Percentiles rank a stretch among this genome's conserved stretches.
Evolutionary conservation across 92 coral and sea anemone genomes (phyloP).

Genomic region (Galaxea fascicularis): DNA sequence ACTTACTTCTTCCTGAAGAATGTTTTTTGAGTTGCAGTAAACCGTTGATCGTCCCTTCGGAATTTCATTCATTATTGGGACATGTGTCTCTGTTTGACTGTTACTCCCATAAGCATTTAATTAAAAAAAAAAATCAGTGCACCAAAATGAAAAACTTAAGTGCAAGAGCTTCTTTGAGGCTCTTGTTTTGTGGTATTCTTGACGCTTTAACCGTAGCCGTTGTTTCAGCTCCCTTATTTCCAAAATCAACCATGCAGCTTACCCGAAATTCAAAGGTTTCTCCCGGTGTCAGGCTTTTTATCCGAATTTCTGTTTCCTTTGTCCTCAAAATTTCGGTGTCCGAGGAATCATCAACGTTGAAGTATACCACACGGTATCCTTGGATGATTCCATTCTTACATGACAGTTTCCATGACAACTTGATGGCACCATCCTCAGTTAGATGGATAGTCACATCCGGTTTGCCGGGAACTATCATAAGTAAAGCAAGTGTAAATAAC

Average conservation of each 20-base stretch:
- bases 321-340: constrained; percentile 3
- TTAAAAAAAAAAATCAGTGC: too few relatives aligned
- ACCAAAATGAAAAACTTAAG: too few relatives aligned
- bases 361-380: constrained; percentile 1
- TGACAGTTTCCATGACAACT: constrained; percentile 4
- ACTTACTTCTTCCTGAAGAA: too few relatives aligned
- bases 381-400: constrained; percentile 31
- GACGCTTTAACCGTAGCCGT: too few relatives aligned
- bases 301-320: not conserved
- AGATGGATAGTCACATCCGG: constrained; percentile 19
- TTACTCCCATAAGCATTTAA: too few relatives aligned
- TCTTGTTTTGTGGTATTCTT: too few relatives aligned
- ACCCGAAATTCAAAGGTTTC: constrained; percentile 43
- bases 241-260: not conserved
- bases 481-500: not conserved
- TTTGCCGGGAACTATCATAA: constrained; percentile 17
- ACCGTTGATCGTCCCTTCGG: too few relatives aligned
- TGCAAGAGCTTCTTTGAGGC: too few relatives aligned
- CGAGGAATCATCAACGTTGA: not conserved
- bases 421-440: not conserved
- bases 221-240: not conserved
- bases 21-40: too few relatives aligned
- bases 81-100: too few relatives aligned
- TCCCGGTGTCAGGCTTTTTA: constrained; percentile 14
- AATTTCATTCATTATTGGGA: too few relatives aligned